Evolutionary conservation across 2,113 vertebrate species (phyloP).

Genomic region (Cricetomys ansorgei): DNA sequence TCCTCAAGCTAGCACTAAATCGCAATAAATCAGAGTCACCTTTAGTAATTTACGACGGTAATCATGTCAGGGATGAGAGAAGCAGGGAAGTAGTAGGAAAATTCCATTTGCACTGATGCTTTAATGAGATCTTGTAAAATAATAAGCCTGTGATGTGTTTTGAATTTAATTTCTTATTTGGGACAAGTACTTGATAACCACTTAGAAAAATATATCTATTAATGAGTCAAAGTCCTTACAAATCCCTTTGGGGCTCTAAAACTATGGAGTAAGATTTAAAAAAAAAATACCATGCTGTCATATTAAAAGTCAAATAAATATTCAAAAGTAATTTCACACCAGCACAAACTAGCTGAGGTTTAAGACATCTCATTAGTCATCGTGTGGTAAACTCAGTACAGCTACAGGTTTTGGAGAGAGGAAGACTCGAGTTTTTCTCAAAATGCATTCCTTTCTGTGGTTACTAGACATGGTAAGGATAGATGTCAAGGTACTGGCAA

Average conservation of each 20-base stretch:
- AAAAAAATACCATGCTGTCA: background rate
- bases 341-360: background rate
- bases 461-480: background rate
- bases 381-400: background rate
- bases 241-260: background rate
- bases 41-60: conserved; percentile 54
- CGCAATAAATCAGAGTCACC: conserved; percentile 36
- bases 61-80: conserved; percentile 14
- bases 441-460: conserved; percentile 17
- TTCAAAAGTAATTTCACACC: background rate
- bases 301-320: conserved; percentile 34
- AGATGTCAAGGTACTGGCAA: background rate
- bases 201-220: conserved; percentile 42
- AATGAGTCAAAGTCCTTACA: conserved; percentile 25
- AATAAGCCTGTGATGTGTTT: conserved; percentile 18
- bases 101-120: conserved; percentile 45
- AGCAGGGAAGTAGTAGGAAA: background rate
- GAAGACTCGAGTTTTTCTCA: background rate
- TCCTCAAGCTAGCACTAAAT: conserved; percentile 14
- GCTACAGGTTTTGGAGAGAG: background rate
- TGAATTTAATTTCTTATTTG: conserved; percentile 51
- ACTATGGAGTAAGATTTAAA: background rate
- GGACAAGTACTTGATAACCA: conserved; percentile 29
- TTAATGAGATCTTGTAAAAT: conserved; percentile 64
- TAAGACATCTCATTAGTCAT: conserved; percentile 6